These are phyloP conservation scores for Halcyon leucocephala DNA, from an alignment of 2,797 vertebrate genomes.

Conservation along the genomic window DNA sequence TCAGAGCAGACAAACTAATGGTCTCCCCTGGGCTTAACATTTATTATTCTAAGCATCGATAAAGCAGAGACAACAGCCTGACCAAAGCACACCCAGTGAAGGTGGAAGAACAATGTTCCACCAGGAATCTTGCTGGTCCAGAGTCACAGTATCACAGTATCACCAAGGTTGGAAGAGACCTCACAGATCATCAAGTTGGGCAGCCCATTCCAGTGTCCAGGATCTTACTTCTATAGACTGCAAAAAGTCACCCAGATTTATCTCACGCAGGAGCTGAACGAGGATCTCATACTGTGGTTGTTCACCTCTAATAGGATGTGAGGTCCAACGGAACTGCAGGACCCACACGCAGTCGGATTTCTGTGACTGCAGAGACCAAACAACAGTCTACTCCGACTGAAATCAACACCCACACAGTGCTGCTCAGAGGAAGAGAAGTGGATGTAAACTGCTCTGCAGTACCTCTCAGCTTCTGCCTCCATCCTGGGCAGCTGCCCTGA, in stretches of 20 bases:
- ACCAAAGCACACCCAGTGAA: fast-evolving
- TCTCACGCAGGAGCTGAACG: not conserved
- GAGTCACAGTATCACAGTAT: no score
- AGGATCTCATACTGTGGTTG: not conserved
- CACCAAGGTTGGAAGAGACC: no score
- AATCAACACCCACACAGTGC: fast-evolving
- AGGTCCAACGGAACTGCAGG: not conserved
- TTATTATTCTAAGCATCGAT: not conserved
- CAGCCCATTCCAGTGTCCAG: no score
- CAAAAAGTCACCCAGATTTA: not conserved
- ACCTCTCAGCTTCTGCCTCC: not conserved
- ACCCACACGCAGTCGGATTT: not conserved
- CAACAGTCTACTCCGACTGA: not conserved
- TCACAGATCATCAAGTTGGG: no score
- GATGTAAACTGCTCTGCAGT: not conserved
- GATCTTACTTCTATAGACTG: not conserved
- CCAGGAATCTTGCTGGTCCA: not conserved
- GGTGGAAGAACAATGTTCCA: not conserved
- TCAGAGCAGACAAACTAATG: not conserved
- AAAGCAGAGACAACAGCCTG: not conserved
- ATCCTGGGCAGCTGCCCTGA: not conserved
- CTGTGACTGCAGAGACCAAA: not conserved
- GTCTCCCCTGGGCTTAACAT: not conserved
- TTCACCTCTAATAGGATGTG: fast-evolving
- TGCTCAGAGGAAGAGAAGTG: not conserved